Base-by-base conservation (phyloP, 2,113 vertebrate species). In the Cariama cristata region DNA sequence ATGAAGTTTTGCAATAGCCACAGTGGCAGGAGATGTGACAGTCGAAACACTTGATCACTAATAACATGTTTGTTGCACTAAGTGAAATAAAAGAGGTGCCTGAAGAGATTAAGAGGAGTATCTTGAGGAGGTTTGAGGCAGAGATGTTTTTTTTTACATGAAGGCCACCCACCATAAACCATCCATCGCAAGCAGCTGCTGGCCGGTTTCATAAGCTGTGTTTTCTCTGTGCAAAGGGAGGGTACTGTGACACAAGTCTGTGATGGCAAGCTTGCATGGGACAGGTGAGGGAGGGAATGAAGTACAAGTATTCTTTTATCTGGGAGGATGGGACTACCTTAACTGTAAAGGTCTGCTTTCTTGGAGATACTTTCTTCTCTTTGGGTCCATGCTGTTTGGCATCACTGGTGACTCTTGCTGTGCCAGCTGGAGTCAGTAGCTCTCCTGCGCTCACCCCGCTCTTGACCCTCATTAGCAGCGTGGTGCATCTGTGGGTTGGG, bases 241-340 rank as follows among this genome's bases (percentile, higher is more conserved):
- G 28, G 67, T 86, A 69, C 63, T 49, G 40, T 44, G 67, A 53
- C 33, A 45, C 27, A 94, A 71, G 52, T 69, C 75, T 91, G 93
- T 89, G 75, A 89, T 87, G 63, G 79, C 83, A 95, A 97, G 90
- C 79, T 97, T 97, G 75, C 73, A 69, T 6, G 52, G 77, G 84
- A 75, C 63, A n/a, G 86, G 86, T 68, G 73, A 95, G 75, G 67
- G 75, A 86, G 32, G n/a, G 64, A 90, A 94, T 60, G 35, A 88
- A 90, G 88, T 90, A 88, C 60, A 93, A 94, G 42, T 80, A 55
- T 96, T 92, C 60, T 88, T 96, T 91, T 45, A 10, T 33, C 72
- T 4, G 53, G 64, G 59, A 69, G 73, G 82, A 73, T 68, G 71
- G 64, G 77, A 97, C 47, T 88, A 67, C n/a, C 63, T 92, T 87